Base-by-base conservation (phyloP, 2,888 invertebrate species). In the Xanthia icteritia region DNA sequence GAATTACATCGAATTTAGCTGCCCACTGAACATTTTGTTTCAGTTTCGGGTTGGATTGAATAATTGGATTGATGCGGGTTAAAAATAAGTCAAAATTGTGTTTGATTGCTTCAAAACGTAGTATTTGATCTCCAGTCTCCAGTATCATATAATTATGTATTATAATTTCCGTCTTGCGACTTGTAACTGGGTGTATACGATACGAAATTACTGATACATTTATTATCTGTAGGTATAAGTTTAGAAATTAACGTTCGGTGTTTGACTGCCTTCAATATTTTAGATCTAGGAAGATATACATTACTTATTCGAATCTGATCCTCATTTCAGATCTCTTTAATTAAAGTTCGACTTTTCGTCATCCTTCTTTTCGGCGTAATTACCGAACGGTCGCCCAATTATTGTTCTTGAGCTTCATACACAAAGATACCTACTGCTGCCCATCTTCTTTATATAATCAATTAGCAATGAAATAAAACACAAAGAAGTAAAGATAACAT, bases 1-100 rank as follows among this genome's bases (percentile, higher is more conserved):
- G 80, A 77, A 66, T 85, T 80, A 81, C 84, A 71, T 73, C 60
- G 63, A 77, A 77, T 77, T 72, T 79, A 67, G 42, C 76, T 82
- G 82, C 54, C 54, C 86, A 83, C 20, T 86, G 77, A 78, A 82
- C 76, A 72, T 77, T 85, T 82, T 76, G 36, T 77, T 70, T 73
- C 66, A 77, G 60, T 75, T 77, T 73, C 15, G 51, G 56, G 23
- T 54, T 54, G 17, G 27, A 75, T 51, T 70, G 69, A 36, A 45
- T 60, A 66, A 73, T 82, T 79, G 36, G 31, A 72, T 68, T 15
- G 36, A 39, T 9, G 27, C 36, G 6, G 27, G 20, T 71, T 17
- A 61, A 42, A 51, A 51, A 69, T 31, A 45, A 8, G 23, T 13
- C 17, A 23, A 45, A 45, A 63, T 54, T 76, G 6, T 42, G 13